Percentiles rank a stretch among this genome's conserved stretches.
These are phyloP conservation scores for Malachius bipustulatus DNA, from an alignment of 2,888 invertebrate species.

Conservation along the genomic window DNA sequence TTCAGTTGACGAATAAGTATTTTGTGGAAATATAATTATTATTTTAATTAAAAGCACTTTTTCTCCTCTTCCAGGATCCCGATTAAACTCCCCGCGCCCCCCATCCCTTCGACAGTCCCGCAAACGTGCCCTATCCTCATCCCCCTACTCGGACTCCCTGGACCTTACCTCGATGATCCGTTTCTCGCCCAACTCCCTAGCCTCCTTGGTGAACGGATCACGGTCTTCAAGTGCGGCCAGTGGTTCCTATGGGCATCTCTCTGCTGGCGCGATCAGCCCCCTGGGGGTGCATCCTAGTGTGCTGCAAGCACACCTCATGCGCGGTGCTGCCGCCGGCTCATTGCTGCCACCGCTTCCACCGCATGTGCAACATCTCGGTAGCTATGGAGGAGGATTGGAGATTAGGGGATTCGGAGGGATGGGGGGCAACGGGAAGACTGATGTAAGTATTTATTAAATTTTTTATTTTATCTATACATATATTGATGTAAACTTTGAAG, in stretches of 20 bases:
- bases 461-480: no score
- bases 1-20: no score
- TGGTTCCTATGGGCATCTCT: conserved; percentile 93
- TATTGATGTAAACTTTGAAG: no score
- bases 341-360: conserved; percentile 39
- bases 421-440: conserved; percentile 32
- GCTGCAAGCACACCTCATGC: conserved; percentile 67
- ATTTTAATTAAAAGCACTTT: conserved; percentile 5
- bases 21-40: conserved; percentile 5
- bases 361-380: conserved; percentile 33
- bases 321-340: conserved; percentile 46
- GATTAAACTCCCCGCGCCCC: conserved; percentile 54
- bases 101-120: conserved; percentile 46
- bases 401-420: no score
- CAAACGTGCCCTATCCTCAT: conserved; percentile 87
- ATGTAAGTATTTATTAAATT: conserved; percentile 28
- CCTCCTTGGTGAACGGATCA: conserved; percentile 68
- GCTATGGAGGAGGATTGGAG: no score
- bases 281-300: conserved; percentile 50
- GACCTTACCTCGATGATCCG: conserved; percentile 94
- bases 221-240: conserved; percentile 81
- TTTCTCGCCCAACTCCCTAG: conserved; percentile 86
- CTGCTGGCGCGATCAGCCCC: conserved; percentile 86
- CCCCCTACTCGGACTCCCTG: conserved; percentile 89
- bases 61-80: conserved; percentile 40